Evolutionary conservation across 2,113 vertebrate genomes (phyloP).

Genomic region (Ailuropoda melanoleuca): DNA sequence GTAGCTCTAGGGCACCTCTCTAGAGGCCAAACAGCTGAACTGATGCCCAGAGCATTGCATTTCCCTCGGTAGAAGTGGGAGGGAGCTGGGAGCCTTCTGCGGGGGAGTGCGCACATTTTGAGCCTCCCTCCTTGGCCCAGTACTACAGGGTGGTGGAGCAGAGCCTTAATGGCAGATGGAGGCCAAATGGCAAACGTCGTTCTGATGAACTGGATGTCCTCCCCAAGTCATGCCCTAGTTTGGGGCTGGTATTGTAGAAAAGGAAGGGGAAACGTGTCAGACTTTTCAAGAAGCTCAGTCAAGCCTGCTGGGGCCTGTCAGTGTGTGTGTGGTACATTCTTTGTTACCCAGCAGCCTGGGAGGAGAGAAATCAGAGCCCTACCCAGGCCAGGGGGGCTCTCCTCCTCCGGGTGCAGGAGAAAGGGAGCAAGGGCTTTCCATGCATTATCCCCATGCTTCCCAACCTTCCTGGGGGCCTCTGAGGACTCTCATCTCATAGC

Average conservation of each 20-base stretch:
- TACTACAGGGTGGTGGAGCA: neutral
- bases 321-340: neutral
- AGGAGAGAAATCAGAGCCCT: neutral
- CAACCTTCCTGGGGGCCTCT: neutral
- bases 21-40: neutral
- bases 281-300: slow-evolving; percentile 9
- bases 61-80: neutral
- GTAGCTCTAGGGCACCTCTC: neutral
- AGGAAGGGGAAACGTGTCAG: neutral
- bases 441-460: neutral
- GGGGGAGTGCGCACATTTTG: neutral
- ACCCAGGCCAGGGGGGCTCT: neutral
- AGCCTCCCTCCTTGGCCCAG: neutral
- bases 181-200: neutral
- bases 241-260: neutral
- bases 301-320: neutral
- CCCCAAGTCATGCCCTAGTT: neutral
- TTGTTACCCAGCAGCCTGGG: neutral
- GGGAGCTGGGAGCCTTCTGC: neutral
- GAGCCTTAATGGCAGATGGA: slow-evolving; percentile 12
- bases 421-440: fast-evolving
- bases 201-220: neutral
- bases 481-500: neutral
- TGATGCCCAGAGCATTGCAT: fast-evolving
- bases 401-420: neutral